A percentile compares a stretch with the other conserved stretches of the same genome.
phyloP scores from a whole-genome alignment of 2,113 vertebrate genomes.

The Rhizomys pruinosus region DNA sequence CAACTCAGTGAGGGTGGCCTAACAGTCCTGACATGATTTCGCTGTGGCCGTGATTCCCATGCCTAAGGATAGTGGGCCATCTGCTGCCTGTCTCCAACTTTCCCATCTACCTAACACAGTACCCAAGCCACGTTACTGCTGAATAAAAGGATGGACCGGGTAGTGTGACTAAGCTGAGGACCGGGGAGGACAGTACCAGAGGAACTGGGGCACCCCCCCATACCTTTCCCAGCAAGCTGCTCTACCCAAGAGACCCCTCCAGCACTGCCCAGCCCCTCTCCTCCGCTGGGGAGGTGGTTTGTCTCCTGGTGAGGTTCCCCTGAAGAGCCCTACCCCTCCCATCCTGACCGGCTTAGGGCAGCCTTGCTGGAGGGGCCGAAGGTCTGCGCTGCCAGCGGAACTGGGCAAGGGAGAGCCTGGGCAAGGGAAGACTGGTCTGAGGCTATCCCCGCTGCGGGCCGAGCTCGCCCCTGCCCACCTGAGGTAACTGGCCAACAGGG shows the following conservation, averaged over 20 bases:
- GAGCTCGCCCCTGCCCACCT: constrained; percentile 6
- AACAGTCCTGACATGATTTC: not conserved
- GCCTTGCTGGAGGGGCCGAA: not conserved
- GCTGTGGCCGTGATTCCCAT: not conserved
- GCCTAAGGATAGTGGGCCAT: not conserved
- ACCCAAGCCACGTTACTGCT: not conserved
- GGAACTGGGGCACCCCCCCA: not conserved
- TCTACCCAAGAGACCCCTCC: not conserved
- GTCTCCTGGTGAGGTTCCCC: not conserved
- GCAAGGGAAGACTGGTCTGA: not conserved
- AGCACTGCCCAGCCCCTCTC: too few relatives aligned
- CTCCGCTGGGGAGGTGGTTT: not conserved
- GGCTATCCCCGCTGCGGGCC: not conserved
- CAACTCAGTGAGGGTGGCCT: not conserved
- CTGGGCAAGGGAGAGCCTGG: not conserved
- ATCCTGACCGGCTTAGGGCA: not conserved
- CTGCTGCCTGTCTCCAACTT: not conserved
- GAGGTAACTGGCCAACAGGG: constrained; percentile 23
- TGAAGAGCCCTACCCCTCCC: not conserved
- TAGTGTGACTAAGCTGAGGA: not conserved
- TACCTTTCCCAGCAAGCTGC: not conserved
- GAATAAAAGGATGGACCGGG: not conserved
- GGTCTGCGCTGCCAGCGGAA: not conserved
- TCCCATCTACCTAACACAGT: not conserved
- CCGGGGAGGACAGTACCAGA: too few relatives aligned